phyloP scores from a whole-genome alignment of 1,140 invertebrate species.

The Drosophila suzukii region DNA sequence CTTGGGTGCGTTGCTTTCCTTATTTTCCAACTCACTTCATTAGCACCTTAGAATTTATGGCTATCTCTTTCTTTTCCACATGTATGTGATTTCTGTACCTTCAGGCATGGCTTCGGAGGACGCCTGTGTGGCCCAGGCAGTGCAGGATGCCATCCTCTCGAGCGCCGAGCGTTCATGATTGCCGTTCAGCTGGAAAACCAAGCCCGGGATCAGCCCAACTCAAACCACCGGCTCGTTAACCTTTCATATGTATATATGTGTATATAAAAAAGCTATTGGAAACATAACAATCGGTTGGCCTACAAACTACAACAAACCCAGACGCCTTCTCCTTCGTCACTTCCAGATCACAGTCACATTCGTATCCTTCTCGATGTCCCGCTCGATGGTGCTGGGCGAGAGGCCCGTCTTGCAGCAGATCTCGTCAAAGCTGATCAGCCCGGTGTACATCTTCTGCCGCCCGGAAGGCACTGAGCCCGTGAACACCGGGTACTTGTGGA shows the following conservation, averaged over 20 bases:
- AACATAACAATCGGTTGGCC: constrained; percentile 39
- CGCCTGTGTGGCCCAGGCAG: constrained; percentile 69
- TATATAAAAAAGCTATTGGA: constrained; percentile 41
- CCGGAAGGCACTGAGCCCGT: constrained; percentile 84
- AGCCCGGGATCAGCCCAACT: background rate
- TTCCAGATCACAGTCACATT: constrained; percentile 94
- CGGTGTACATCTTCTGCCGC: constrained; percentile 91
- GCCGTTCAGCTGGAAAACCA: background rate
- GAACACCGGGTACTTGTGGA: constrained; percentile 90
- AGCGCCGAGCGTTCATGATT: background rate
- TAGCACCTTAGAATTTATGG: background rate
- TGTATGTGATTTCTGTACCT: background rate
- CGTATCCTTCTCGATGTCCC: constrained; percentile 93
- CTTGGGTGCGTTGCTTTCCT: constrained; percentile 40
- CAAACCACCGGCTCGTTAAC: background rate
- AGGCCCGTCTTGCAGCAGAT: constrained; percentile 95
- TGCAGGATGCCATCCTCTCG: constrained; percentile 38
- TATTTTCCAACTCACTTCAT: too few relatives aligned
- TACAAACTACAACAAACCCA: constrained; percentile 38
- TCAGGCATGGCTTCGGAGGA: constrained; percentile 75
- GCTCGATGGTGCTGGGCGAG: constrained; percentile 92
- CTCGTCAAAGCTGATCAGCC: constrained; percentile 92
- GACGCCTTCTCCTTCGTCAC: constrained; percentile 83
- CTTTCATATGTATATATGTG: constrained; percentile 8
- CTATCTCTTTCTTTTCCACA: constrained; percentile 10